Conservation (phyloP, 1,140 invertebrate genomes). For the Sycobia sp. region DNA sequence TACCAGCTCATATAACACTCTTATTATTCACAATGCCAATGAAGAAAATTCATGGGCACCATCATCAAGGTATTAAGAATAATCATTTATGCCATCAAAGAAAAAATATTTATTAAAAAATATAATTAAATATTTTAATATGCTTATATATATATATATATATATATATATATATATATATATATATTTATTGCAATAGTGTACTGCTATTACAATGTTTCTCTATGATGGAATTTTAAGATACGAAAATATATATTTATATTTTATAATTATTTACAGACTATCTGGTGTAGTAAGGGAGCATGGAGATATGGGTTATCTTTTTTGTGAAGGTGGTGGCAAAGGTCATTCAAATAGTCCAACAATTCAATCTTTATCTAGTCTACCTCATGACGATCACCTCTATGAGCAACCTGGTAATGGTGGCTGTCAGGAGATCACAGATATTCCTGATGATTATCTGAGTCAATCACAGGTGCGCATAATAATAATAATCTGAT, state of each 20-base stretch:
- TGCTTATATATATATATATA: no score
- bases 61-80: constrained; percentile 59
- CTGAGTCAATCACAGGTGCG: constrained; percentile 75
- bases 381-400: constrained; percentile 56
- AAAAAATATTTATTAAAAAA: not conserved
- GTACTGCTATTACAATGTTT: no score
- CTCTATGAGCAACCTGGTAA: constrained; percentile 54
- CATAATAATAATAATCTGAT: not conserved
- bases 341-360: constrained; percentile 61
- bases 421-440: constrained; percentile 73
- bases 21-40: constrained; percentile 77
- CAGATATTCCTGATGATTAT: constrained; percentile 84
- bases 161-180: no score
- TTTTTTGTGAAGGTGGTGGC: constrained; percentile 58
- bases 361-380: constrained; percentile 57
- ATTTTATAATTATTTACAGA: constrained; percentile 38
- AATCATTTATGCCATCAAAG: not conserved
- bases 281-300: constrained; percentile 55
- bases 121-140: not conserved
- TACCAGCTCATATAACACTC: constrained; percentile 78
- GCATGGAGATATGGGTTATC: constrained; percentile 56
- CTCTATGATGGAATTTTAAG: no score
- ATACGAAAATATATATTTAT: no score
- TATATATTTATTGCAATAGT: no score
- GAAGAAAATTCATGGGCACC: constrained; percentile 71